phyloP scores from a whole-genome alignment of 2,113 vertebrate species.

The Phycodurus eques region DNA sequence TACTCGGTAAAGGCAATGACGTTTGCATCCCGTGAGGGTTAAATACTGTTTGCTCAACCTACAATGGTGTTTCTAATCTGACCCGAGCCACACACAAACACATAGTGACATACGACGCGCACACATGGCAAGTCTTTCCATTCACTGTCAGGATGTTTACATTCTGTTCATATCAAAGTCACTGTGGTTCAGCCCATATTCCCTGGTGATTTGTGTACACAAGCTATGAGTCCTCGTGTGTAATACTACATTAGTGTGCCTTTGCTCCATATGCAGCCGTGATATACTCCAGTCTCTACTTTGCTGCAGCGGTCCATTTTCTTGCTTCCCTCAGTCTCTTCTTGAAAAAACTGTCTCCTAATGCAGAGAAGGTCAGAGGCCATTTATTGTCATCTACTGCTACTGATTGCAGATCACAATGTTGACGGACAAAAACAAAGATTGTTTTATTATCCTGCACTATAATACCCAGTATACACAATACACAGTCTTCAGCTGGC shows the following conservation, averaged over 20 bases:
- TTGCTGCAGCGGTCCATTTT: no score
- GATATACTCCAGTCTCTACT: no score
- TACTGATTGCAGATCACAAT: no score
- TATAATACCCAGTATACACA: no score
- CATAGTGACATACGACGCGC: neutral
- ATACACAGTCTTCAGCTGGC: no score
- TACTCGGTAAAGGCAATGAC: conserved; percentile 20
- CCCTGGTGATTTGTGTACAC: conserved; percentile 37
- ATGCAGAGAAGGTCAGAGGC: no score
- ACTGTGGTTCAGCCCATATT: conserved; percentile 52
- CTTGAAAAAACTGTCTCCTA: no score
- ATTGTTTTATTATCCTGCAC: no score
- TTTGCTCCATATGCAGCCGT: neutral
- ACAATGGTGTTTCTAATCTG: conserved; percentile 35
- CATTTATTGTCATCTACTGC: no score
- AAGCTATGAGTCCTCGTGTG: conserved; percentile 17
- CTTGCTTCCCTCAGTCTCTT: neutral
- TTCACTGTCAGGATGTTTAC: conserved; percentile 70
- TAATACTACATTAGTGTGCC: neutral
- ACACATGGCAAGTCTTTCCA: conserved; percentile 47
- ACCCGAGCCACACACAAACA: conserved; percentile 26
- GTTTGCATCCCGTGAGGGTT: conserved; percentile 16
- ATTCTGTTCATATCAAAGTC: conserved; percentile 50
- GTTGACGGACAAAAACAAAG: no score
- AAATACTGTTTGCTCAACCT: conserved; percentile 19